Conservation (phyloP, 2,888 invertebrate genomes). For the Ectemnius cavifrons region DNA sequence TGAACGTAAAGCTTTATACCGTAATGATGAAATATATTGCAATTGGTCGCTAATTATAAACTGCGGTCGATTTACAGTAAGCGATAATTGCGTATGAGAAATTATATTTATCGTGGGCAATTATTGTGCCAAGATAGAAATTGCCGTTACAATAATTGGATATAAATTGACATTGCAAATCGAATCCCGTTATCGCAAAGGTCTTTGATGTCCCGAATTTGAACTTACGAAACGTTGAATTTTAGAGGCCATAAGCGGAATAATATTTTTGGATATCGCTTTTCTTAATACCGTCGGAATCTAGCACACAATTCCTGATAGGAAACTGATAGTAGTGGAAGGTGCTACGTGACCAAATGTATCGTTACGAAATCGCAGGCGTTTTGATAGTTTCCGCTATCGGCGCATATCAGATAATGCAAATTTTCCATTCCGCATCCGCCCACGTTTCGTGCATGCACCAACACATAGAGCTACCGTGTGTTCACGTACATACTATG, state of each 20-base stretch:
- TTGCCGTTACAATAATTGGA: slow-evolving; percentile 29
- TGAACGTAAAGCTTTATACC: slow-evolving; percentile 35
- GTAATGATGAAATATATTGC: slow-evolving; percentile 49
- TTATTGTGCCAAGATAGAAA: slow-evolving; percentile 33
- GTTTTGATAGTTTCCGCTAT: slow-evolving; percentile 21
- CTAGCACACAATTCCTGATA: too few relatives aligned
- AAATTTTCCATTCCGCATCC: slow-evolving; percentile 35
- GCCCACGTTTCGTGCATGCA: slow-evolving; percentile 18
- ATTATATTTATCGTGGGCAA: slow-evolving; percentile 28
- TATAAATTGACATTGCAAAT: slow-evolving; percentile 7
- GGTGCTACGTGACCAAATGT: background rate
- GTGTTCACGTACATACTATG: background rate
- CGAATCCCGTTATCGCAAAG: too few relatives aligned
- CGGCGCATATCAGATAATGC: slow-evolving; percentile 44
- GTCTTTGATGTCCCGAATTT: too few relatives aligned
- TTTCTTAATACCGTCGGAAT: too few relatives aligned
- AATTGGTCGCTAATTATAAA: slow-evolving; percentile 45
- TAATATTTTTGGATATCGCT: background rate
- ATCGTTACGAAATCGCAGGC: slow-evolving; percentile 21
- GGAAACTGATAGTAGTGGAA: background rate
- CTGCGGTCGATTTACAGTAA: slow-evolving; percentile 19
- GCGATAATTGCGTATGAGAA: background rate
- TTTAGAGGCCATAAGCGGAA: background rate
- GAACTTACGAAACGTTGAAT: too few relatives aligned
- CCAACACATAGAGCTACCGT: background rate